phyloP scores from a whole-genome alignment of 2,888 invertebrate genomes.

The Acanthosoma haemorrhoidale region DNA sequence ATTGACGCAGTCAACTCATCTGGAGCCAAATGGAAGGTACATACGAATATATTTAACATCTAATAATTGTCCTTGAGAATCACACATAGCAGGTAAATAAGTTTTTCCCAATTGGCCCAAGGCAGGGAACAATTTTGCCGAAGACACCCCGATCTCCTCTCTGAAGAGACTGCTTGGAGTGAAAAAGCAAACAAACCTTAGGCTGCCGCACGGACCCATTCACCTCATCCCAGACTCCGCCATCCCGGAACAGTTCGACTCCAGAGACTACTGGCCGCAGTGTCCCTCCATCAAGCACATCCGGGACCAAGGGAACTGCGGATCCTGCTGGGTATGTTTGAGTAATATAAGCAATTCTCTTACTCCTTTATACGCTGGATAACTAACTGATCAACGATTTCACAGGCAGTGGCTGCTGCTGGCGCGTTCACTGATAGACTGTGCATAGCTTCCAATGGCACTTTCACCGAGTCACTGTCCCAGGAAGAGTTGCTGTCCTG shows the following conservation, averaged over 20 bases:
- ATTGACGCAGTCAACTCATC: background rate
- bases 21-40: conserved; percentile 21
- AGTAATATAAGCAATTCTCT: background rate
- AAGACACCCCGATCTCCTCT: conserved; percentile 55
- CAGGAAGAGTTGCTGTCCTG: conserved; percentile 79
- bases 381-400: background rate
- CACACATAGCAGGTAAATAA: too few species aligned
- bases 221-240: background rate
- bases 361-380: background rate
- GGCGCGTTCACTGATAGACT: conserved; percentile 84
- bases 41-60: background rate
- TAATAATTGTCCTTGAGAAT: background rate
- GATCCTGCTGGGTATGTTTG: conserved; percentile 66
- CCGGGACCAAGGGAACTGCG: conserved; percentile 86
- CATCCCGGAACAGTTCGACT: conserved; percentile 68
- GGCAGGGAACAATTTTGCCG: conserved; percentile 70
- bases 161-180: conserved; percentile 66
- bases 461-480: conserved; percentile 67
- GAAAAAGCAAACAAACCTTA: conserved; percentile 51
- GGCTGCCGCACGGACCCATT: conserved; percentile 46
- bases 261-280: conserved; percentile 71
- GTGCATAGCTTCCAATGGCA: conserved; percentile 72
- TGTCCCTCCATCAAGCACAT: conserved; percentile 77
- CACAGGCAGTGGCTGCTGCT: conserved; percentile 77
- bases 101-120: conserved; percentile 40